Base-by-base conservation (phyloP, 1,140 invertebrate species). In the Drosophila obscura region DNA sequence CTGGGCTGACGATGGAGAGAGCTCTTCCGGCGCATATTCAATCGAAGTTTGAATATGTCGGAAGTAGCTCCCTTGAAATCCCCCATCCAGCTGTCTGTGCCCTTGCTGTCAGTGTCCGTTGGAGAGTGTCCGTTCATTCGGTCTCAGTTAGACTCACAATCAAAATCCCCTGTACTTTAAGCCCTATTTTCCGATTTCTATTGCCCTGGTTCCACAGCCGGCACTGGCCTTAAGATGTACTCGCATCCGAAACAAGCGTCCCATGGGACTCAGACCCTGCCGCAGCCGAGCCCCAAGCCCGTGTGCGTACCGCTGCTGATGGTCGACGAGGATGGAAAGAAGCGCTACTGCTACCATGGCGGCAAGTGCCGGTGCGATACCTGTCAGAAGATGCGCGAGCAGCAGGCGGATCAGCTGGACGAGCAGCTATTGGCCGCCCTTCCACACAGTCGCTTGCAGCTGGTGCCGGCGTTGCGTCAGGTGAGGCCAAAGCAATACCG, bases 281-380 rank as follows among this genome's bases (percentile, higher is more conserved):
- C 80, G 3, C 76, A 73, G 48, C 68, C 76, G 5, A 8, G 2
- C 5, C 39, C 49, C 1, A n/a, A 31, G 41, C 52, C 68, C 11
- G 0, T 28, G 41, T 88, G 83, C 59, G 59, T 73, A 2, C 84
- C 79, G 2, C 65, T 88, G 3, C 9, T 63, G 9, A 67, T 88
- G 67, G 65, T 83, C 16, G 76, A 88, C 50, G 65, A 80, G 44
- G 83, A 88, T 72, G 73, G 65, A 2, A 75, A 57, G 51, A 77
- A 67, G 13, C 44, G 65, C 6, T 88, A 88, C 16, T 88, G 83
- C 46, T 88, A 88, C 28, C 84, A 88, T 50, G 83, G 83, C n/a
- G 80, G 84, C 43, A 88, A 77, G 39, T 88, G 83, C 39, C 69
- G 66, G 11, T 88, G 83, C 50, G 45, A 35, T 5, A 52, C 35